Evolutionary conservation across 2,113 vertebrate genomes (phyloP).

Genomic region (Bubo blakistoni): DNA sequence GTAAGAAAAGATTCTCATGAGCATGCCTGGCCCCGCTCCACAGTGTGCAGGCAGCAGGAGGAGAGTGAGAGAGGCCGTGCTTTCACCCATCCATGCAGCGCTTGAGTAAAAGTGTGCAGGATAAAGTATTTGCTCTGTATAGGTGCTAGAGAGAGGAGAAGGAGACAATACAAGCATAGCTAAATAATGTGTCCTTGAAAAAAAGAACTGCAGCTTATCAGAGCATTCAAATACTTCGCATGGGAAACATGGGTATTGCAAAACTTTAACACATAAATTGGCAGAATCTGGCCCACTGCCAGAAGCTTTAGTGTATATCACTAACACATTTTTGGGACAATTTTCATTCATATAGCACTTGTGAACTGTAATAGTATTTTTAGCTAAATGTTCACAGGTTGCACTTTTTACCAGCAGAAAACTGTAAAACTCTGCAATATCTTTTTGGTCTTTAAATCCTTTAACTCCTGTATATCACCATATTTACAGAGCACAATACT

Average conservation of each 20-base stretch:
- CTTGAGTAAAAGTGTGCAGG: not conserved
- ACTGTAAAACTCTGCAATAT: not conserved
- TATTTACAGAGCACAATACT: constrained; percentile 7
- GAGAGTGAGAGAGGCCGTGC: fast-evolving
- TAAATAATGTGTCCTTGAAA: not conserved
- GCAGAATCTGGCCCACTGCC: not conserved
- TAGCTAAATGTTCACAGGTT: not conserved
- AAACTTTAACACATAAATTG: not conserved
- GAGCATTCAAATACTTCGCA: not conserved
- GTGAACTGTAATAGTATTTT: not conserved
- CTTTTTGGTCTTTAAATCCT: not conserved
- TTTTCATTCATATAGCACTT: not conserved
- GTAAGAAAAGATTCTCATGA: not conserved
- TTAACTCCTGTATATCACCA: not conserved
- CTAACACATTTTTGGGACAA: not conserved
- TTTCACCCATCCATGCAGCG: not conserved
- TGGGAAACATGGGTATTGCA: not conserved
- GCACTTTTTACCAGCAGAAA: not conserved
- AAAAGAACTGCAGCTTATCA: not conserved
- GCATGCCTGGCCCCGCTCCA: not conserved
- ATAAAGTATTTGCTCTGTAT: not conserved
- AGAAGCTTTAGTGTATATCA: not conserved
- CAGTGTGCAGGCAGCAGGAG: not conserved
- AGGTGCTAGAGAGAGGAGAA: not conserved
- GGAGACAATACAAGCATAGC: not conserved